Base-by-base conservation (phyloP, 2,113 vertebrate species). In the Nymphicus hollandicus region DNA sequence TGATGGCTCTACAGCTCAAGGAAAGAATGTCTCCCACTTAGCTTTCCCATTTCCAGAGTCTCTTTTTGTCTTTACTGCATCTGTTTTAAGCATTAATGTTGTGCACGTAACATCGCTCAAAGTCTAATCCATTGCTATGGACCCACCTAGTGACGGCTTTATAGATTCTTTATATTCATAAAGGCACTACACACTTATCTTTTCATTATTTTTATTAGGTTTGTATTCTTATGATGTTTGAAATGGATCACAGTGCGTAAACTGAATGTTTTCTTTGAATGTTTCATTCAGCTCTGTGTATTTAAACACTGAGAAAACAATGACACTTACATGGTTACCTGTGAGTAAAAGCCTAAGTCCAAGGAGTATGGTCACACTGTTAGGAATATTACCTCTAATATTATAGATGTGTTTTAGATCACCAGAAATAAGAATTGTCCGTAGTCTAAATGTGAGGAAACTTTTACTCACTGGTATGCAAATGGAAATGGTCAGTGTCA, bases 131-230 rank as follows among this genome's bases (percentile, higher is more conserved):
- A 96, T 96, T 88, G 55, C 97, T 96, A 84, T 97, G 97, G 95
- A 98, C 97, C 97, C 97, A 98, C 94, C 97, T 98, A 97, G 98
- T 97, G 97, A 97, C 33, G 12, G 91, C 85, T 97, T 97, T 97
- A 96, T 74, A 97, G 93, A 98, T 97, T 92, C 92, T 94, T 97
- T 86, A 41, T 95, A 85, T 93, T 87, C 47, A 86, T 95, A 94
- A 85, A 89, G 77, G 72, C 83, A 79, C 61, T 91, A 79, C 15
- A 66, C 10, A 39, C 52, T 95, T 95, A 76, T 56, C 9, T 72
- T 63, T 23, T 56, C 3, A 11, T 66, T 7, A 43, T 77, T 92
- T 96, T 79, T 94, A 25, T 71, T 83, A 78, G 47, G 44, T 61
- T 91, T 96, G 58, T 70, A 11, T 46, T 85, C 80, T 80, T 70